phyloP scores from a whole-genome alignment of 2,113 vertebrate species.

The Calyptommatus sinebrachiatus region DNA sequence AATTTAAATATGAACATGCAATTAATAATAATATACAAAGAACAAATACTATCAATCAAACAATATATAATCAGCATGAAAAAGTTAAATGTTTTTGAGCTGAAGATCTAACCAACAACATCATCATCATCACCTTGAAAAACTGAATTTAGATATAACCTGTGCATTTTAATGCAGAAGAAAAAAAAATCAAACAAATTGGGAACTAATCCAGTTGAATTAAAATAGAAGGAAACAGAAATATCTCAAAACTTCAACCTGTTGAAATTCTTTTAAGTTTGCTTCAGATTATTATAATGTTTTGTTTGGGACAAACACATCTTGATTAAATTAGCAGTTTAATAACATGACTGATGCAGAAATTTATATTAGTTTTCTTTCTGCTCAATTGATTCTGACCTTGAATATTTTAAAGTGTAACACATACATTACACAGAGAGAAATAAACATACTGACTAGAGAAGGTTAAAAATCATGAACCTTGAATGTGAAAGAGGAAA shows the following conservation, averaged over 20 bases:
- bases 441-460: background rate
- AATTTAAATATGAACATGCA: no score
- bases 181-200: no score
- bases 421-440: background rate
- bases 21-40: no score
- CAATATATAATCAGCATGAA: no score
- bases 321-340: slow-evolving; percentile 20
- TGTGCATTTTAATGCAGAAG: no score
- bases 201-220: no score
- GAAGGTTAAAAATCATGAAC: background rate
- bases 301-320: background rate
- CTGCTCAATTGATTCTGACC: background rate
- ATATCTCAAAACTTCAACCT: background rate
- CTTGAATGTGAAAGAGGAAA: background rate
- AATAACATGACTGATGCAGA: background rate
- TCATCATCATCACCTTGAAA: no score
- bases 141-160: no score
- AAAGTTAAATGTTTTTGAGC: no score
- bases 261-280: background rate
- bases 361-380: slow-evolving; percentile 1
- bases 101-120: no score
- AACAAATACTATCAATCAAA: no score
- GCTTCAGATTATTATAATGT: slow-evolving; percentile 2
- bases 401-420: background rate
- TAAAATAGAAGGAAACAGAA: background rate